phyloP scores from a whole-genome alignment of 2,113 vertebrate species.

The Mola mola region DNA sequence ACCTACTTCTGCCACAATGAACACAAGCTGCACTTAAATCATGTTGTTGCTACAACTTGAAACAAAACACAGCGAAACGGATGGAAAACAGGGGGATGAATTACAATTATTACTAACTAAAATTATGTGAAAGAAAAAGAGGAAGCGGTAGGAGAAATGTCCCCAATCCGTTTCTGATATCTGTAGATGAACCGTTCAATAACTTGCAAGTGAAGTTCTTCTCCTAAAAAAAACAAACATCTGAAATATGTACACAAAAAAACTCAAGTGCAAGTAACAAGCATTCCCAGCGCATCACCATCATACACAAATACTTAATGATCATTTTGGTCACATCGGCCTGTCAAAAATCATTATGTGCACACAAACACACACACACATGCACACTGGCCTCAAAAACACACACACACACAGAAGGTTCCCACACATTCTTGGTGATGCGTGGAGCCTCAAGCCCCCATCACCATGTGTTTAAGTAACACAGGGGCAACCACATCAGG shows the following conservation, averaged over 20 bases:
- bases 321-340: slow-evolving; percentile 47
- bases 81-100: slow-evolving; percentile 26
- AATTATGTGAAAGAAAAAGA: slow-evolving; percentile 1
- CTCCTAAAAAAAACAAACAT: background rate
- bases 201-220: background rate
- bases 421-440: slow-evolving; percentile 64
- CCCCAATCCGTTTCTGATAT: background rate
- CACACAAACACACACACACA: slow-evolving; percentile 17
- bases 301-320: slow-evolving; percentile 62
- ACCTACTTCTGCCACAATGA: slow-evolving; percentile 30
- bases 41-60: slow-evolving; percentile 32
- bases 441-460: slow-evolving; percentile 52
- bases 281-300: slow-evolving; percentile 54
- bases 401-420: slow-evolving; percentile 33
- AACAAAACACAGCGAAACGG: slow-evolving; percentile 34
- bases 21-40: slow-evolving; percentile 47
- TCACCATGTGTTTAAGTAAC: slow-evolving; percentile 67
- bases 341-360: slow-evolving; percentile 37
- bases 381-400: background rate
- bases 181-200: background rate
- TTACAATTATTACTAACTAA: background rate
- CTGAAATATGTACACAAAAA: too few relatives aligned
- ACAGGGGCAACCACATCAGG: slow-evolving; percentile 69
- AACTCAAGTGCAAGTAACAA: slow-evolving; percentile 29
- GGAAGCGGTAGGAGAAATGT: too few relatives aligned